Evolutionary conservation across 2,797 vertebrate genomes (phyloP), one percentile per base, ranked within the genome.

Genomic region (Clamator glandarius): DNA sequence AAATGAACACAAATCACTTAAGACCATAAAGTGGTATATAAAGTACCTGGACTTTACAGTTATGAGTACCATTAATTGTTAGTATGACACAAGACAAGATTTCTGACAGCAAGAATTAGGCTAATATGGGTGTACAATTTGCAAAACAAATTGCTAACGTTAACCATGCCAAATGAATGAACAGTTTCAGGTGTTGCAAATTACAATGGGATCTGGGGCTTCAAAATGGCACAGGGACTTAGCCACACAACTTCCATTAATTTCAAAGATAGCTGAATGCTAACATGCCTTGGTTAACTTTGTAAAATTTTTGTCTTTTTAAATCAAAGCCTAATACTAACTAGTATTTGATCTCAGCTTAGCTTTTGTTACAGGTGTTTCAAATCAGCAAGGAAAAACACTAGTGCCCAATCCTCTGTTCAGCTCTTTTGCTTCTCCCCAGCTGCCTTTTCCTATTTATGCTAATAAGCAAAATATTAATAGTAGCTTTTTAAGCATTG

Each of bases 401-500:
- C 41, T 16, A 68, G 25, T 58, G 29, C 8, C 26, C 94, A 92
- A 87, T 73, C 52, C 84, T 77, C 59, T 84, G 42, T 77, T 93
- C 54, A 76, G 11, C 82, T 80, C 76, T 3, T 15, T 89, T 76
- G 21, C 41, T 51, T 89, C 48, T 93, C 51, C 59, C 81, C 62
- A 36, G 41, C 59, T 92, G 35, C 21, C 51, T 90, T 92, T 92
- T 94, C 59, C 57, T 57, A 84, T 92, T 93, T 73, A 72, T 57
- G 58, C 29, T 74, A 83, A 93, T 92, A 89, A 90, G 15, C n/a
- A 90, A 90, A 94, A 82, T 57, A 73, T 18, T 52, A 82, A 66
- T 79, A 91, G 94, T 87, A 89, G 39, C 15, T 94, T 96, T 93
- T 89, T 25, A 90, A 96, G 36, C 23, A 54, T 92, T 82, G 79